These are phyloP conservation scores for Teleogryllus oceanicus DNA, from an alignment of 2,888 invertebrate genomes.

Conservation along the genomic window DNA sequence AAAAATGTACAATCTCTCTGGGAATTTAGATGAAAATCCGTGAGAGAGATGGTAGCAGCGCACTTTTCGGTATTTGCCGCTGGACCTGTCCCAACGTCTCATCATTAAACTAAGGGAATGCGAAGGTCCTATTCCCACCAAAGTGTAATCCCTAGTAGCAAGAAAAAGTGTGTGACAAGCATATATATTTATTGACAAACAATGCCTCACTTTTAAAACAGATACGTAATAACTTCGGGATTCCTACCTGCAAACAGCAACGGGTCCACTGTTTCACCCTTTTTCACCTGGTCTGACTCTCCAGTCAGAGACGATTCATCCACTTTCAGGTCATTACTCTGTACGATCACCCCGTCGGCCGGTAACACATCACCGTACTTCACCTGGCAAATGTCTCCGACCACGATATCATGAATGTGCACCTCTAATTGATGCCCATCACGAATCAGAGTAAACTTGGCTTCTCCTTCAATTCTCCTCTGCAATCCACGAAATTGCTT, in stretches of 20 bases:
- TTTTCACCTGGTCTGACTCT: conserved; percentile 42
- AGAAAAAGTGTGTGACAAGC: no score
- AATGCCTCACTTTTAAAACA: no score
- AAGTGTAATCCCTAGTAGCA: no score
- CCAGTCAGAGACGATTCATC: conserved; percentile 33
- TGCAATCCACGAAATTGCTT: conserved; percentile 62
- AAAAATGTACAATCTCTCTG: no score
- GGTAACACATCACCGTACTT: conserved; percentile 37
- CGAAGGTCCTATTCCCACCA: no score
- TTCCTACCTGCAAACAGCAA: conserved; percentile 50
- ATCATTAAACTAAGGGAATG: no score
- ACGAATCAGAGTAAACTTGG: conserved; percentile 59
- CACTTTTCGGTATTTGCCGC: no score
- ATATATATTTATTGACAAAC: no score
- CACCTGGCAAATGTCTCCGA: conserved; percentile 62
- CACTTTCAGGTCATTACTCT: conserved; percentile 36
- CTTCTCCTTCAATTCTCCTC: conserved; percentile 60
- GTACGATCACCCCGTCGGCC: conserved; percentile 37
- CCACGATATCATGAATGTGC: conserved; percentile 54
- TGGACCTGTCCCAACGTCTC: no score
- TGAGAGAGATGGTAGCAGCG: rapidly evolving
- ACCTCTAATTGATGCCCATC: conserved; percentile 55
- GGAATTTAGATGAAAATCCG: no score
- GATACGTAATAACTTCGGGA: no score
- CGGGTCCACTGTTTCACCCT: conserved; percentile 52